phyloP scores from a whole-genome alignment of 2,888 invertebrate genomes.

The Fragum whitleyi region DNA sequence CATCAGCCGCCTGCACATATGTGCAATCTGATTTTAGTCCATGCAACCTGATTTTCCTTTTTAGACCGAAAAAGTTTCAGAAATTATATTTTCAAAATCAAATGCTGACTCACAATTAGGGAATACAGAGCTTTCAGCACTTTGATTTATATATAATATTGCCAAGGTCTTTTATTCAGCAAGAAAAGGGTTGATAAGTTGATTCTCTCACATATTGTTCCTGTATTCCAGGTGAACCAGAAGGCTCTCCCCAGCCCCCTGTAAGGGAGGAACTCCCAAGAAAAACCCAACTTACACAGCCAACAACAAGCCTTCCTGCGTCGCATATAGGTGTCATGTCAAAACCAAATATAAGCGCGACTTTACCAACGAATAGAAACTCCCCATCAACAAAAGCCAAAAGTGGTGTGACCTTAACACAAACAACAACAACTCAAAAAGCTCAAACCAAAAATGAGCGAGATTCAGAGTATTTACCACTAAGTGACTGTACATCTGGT shows the following conservation, averaged over 20 bases:
- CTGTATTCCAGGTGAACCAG: constrained; percentile 18
- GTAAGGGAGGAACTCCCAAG: constrained; percentile 37
- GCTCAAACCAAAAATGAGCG: constrained; percentile 23
- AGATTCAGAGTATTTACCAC: constrained; percentile 70
- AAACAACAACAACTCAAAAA: constrained; percentile 26
- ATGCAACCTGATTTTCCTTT: too few relatives aligned
- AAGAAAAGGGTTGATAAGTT: too few relatives aligned
- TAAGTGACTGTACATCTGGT: constrained; percentile 75
- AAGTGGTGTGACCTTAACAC: constrained; percentile 4
- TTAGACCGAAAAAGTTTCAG: too few relatives aligned
- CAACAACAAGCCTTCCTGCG: constrained; percentile 24
- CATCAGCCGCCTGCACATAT: too few relatives aligned
- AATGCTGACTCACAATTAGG: too few relatives aligned
- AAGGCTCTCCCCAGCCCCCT: constrained; percentile 42
- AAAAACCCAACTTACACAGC: constrained; percentile 37
- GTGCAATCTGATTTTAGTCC: too few relatives aligned
- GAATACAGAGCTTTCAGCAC: too few relatives aligned
- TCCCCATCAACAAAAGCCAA: constrained; percentile 35
- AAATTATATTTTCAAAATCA: too few relatives aligned
- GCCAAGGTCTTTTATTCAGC: too few relatives aligned
- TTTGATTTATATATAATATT: too few relatives aligned
- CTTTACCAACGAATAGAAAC: constrained; percentile 34
- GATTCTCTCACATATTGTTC: too few relatives aligned
- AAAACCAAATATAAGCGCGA: constrained; percentile 37
- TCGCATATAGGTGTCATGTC: constrained; percentile 49